Conservation (phyloP, 2,113 vertebrate genomes). For the Crypturellus undulatus region DNA sequence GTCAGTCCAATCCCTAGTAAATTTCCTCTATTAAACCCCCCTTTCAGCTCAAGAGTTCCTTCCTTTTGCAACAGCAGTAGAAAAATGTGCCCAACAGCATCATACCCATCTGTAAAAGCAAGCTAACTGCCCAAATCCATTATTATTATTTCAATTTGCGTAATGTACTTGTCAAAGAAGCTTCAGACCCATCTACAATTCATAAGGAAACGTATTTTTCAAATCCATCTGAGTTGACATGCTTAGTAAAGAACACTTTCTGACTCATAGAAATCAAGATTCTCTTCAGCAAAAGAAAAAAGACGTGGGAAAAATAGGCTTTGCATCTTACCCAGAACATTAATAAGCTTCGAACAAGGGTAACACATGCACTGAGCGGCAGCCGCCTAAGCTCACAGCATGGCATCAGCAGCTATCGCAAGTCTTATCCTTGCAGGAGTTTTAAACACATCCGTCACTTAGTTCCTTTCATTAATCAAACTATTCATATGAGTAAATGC, state of each 20-base stretch:
- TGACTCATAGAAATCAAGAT: conserved; percentile 23
- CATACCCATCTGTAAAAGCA: not conserved
- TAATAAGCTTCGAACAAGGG: not conserved
- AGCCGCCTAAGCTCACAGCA: not conserved
- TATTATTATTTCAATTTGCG: not conserved
- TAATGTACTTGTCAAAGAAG: not conserved
- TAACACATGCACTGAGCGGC: not conserved
- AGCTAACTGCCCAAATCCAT: not conserved
- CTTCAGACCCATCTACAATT: not conserved
- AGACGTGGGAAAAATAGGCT: not conserved
- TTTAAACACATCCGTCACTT: not conserved
- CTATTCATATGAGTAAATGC: not conserved
- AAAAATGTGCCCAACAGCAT: not conserved
- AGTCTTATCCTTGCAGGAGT: not conserved
- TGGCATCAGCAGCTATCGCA: not conserved
- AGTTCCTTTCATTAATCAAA: not conserved
- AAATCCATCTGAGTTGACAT: not conserved
- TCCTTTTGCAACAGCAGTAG: not conserved
- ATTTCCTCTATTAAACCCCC: not conserved
- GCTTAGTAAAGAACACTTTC: not conserved
- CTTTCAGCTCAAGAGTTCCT: conserved; percentile 6
- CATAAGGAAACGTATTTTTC: conserved; percentile 9
- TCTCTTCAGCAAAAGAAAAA: not conserved
- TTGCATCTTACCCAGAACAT: not conserved
- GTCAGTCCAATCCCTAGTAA: not conserved